Conservation (phyloP, 64 coral and sea anemone species). For the Acropora tenuis region DNA sequence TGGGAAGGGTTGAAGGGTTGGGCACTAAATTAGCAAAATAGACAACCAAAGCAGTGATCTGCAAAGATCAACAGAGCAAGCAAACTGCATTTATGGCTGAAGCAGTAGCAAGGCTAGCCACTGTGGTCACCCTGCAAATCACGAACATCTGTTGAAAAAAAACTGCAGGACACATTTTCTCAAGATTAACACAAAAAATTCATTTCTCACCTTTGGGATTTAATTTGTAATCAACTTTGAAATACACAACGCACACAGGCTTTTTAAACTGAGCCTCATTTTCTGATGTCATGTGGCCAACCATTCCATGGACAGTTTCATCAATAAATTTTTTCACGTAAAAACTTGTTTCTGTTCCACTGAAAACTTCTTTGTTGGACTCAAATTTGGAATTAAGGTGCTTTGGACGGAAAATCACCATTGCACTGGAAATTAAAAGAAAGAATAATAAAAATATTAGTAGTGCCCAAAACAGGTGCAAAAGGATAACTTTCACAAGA, state of each 20-base stretch:
- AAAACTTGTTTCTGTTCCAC: conserved; percentile 65
- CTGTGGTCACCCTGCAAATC: not conserved
- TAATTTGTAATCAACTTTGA: conserved; percentile 78
- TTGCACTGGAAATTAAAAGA: conserved; percentile 51
- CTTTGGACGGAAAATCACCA: conserved; percentile 82
- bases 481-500: no score
- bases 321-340: conserved; percentile 90
- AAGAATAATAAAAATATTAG: not conserved
- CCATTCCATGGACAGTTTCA: conserved; percentile 75
- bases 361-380: conserved; percentile 52
- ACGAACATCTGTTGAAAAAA: not conserved
- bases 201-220: conserved; percentile 76
- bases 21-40: no score
- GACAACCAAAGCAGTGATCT: no score
- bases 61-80: no score
- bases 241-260: conserved; percentile 85
- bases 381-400: conserved; percentile 86
- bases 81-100: no score
- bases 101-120: no score
- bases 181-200: not conserved
- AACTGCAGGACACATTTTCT: no score
- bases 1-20: no score
- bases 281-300: conserved; percentile 83
- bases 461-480: not conserved
- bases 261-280: conserved; percentile 89